A percentile compares a stretch with the other conserved stretches of the same genome.
Conservation (phyloP, 1,140 invertebrate genomes). For the Camponotus floridanus region DNA sequence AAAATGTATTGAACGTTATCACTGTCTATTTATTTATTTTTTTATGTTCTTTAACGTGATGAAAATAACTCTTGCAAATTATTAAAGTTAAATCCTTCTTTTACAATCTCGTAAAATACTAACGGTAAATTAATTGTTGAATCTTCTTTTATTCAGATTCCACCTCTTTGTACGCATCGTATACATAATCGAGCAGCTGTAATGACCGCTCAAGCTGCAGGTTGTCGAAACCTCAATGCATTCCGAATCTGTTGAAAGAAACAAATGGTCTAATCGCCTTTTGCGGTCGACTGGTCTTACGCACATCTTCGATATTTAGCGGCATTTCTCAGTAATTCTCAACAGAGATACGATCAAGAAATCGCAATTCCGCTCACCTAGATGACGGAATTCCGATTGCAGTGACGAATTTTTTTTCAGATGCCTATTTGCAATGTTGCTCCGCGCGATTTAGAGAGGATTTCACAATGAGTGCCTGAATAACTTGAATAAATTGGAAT, state of each 20-base stretch:
- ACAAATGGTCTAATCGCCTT: conserved; percentile 23
- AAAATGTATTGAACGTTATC: neutral
- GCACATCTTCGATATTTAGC: conserved; percentile 35
- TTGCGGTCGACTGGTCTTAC: conserved; percentile 31
- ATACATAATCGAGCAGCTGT: conserved; percentile 44
- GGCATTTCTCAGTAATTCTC: neutral
- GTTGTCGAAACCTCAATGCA: conserved; percentile 25
- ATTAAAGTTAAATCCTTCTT: conserved; percentile 24
- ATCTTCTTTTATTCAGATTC: conserved; percentile 51
- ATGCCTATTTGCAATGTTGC: neutral
- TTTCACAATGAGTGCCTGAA: conserved; percentile 4
- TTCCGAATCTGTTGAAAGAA: conserved; percentile 33
- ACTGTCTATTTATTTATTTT: conserved; percentile 3
- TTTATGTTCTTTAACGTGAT: neutral
- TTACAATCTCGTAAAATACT: conserved; percentile 13
- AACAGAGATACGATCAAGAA: conserved; percentile 4
- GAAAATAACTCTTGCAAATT: neutral
- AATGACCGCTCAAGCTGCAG: conserved; percentile 13
- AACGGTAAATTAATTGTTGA: conserved; percentile 55
- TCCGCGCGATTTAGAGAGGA: neutral
- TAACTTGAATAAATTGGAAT: neutral
- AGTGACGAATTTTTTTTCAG: neutral
- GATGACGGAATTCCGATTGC: conserved; percentile 17
- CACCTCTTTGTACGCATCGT: conserved; percentile 33
- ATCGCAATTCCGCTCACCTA: conserved; percentile 5